Percentiles rank a stretch among this genome's conserved stretches.
Conservation (phyloP, 2,797 vertebrate species). For the Thripadectes ignobilis region DNA sequence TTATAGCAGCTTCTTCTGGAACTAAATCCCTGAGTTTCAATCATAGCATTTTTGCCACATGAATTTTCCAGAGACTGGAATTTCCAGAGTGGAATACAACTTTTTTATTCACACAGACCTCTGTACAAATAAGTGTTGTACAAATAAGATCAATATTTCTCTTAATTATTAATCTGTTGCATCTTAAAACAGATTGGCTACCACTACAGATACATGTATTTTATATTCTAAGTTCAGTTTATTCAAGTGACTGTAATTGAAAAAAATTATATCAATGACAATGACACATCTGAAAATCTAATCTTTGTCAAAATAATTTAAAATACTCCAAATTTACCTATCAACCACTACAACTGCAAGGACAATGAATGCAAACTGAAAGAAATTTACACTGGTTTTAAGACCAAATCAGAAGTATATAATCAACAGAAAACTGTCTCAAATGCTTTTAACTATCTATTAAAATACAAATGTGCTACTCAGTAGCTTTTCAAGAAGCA, state of each 20-base stretch:
- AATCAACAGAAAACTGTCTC: neutral
- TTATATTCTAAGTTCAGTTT: neutral
- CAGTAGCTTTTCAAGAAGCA: neutral
- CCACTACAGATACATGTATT: neutral
- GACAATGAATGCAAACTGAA: neutral
- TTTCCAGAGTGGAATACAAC: neutral
- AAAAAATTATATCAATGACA: neutral
- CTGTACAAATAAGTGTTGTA: neutral
- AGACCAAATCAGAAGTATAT: constrained; percentile 6
- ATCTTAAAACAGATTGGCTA: neutral
- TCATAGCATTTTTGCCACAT: neutral
- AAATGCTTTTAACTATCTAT: constrained; percentile 14
- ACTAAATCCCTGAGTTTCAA: neutral
- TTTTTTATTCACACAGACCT: neutral
- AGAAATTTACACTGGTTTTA: constrained; percentile 16
- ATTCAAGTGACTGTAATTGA: constrained; percentile 19
- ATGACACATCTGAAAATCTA: neutral
- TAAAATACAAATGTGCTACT: constrained; percentile 42
- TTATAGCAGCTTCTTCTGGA: neutral
- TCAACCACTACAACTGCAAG: constrained; percentile 2
- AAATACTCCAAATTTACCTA: neutral
- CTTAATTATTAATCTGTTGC: neutral
- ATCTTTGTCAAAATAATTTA: neutral
- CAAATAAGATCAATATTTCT: neutral
- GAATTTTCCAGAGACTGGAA: neutral